Evolutionary conservation across 1,140 invertebrate species (phyloP), one percentile per base, ranked within the genome.

Genomic region (Atopsyche davidsoni): DNA sequence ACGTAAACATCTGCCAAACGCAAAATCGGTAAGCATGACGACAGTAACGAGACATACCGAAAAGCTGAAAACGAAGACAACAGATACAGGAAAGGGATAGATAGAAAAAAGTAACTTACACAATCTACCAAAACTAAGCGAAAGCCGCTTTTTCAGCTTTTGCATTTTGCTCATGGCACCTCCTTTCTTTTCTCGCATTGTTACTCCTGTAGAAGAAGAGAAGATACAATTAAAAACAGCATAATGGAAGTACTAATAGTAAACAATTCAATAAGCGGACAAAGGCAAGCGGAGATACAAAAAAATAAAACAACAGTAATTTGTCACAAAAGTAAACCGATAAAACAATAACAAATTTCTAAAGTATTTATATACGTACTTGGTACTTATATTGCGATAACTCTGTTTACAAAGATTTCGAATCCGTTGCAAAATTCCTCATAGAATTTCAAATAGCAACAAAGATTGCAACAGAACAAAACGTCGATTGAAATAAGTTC

Each of bases 151-250:
- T 75, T 88, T 89, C 62, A 92, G 79, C 73, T 90, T 91, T 69
- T 92, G 89, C 71, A 92, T 87, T 73, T 85, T 80, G 66, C 85
- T 87, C 64, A 89, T 77, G 55, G 87, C 85, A 62, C 88, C 89
- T 59, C 86, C 84, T 68, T 91, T 89, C 73, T 91, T 92, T 72
- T 91, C 88, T 69, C 87, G 79, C 86, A 91, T 91, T 63, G 86
- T 86, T 68, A 91, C 85, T 71, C 82, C 86, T 85, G 79, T 35
- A 76, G 80, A 61, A 60, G 63, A 65, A 72, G 61, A 70, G 72
- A 68, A 51, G 67, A 53, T 60, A 55, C 44, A 50, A 53, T 24
- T 48, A 40, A 4, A 16, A 19, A 19, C 19, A 28, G n/a, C 24
- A 28, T n/a, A 28, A n/a, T 28, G 6, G 6, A 28, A 7, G 24